phyloP scores from a whole-genome alignment of 2,797 vertebrate genomes.

The Hybognathus amarus region DNA sequence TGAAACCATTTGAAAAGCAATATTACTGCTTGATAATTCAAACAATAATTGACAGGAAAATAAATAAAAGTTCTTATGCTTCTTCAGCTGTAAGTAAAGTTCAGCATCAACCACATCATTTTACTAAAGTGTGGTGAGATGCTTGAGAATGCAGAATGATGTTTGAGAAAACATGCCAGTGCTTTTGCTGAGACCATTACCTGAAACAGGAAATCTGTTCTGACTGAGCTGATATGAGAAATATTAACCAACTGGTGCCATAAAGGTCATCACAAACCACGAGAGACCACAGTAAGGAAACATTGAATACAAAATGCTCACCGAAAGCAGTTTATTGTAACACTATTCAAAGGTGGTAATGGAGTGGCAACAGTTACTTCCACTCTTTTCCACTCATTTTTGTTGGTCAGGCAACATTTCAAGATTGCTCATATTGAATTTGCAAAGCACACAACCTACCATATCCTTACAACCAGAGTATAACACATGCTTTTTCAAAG shows the following conservation, averaged over 20 bases:
- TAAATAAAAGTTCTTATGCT: background rate
- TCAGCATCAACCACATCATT: constrained; percentile 2
- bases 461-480: background rate
- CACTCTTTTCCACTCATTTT: background rate
- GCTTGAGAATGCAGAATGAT: constrained; percentile 17
- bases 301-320: background rate
- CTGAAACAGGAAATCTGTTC: constrained; percentile 17
- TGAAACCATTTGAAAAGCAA: background rate
- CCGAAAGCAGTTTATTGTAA: background rate
- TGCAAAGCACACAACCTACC: background rate
- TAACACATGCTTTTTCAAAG: background rate
- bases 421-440: background rate
- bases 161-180: constrained; percentile 10
- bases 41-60: background rate
- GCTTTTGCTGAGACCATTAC: constrained; percentile 24
- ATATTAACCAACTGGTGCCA: constrained; percentile 7
- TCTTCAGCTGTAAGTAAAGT: constrained; percentile 5
- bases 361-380: background rate
- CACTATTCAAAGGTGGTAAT: background rate
- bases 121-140: constrained; percentile 23
- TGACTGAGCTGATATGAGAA: constrained; percentile 15
- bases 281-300: constrained; percentile 8
- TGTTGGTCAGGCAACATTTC: background rate
- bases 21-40: background rate
- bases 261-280: constrained; percentile 15